Conservation (phyloP, 2,113 vertebrate species). For the Centrocercus urophasianus region DNA sequence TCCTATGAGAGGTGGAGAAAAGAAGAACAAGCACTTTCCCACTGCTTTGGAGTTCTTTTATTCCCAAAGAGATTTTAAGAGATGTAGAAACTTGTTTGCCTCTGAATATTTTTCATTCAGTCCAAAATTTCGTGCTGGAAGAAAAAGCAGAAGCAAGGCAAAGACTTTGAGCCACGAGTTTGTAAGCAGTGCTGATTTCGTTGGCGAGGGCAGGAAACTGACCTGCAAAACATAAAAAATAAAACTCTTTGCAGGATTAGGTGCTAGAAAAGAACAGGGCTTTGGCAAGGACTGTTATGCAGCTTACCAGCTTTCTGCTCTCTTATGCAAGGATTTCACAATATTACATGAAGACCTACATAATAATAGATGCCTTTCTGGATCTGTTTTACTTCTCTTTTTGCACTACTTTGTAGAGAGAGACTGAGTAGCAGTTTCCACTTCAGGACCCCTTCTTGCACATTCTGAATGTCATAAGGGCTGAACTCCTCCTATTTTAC, state of each 20-base stretch:
- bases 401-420: neutral
- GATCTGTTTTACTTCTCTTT: neutral
- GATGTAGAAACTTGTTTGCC: neutral
- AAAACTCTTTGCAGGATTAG: rapidly evolving
- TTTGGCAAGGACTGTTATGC: neutral
- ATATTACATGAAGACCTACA: neutral
- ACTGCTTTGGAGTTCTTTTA: neutral
- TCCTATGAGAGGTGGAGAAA: rapidly evolving
- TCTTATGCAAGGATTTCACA: neutral
- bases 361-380: neutral
- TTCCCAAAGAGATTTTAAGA: neutral
- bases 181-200: neutral
- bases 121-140: neutral
- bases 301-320: neutral
- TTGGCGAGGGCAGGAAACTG: neutral
- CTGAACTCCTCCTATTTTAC: neutral
- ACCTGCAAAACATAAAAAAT: neutral
- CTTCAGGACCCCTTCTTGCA: neutral
- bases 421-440: neutral
- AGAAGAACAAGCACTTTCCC: neutral
- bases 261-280: rapidly evolving
- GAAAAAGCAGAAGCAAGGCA: neutral
- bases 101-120: neutral
- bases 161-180: neutral
- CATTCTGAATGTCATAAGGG: neutral